phyloP scores from a whole-genome alignment of 2,113 vertebrate genomes.

The Saccopteryx leptura region DNA sequence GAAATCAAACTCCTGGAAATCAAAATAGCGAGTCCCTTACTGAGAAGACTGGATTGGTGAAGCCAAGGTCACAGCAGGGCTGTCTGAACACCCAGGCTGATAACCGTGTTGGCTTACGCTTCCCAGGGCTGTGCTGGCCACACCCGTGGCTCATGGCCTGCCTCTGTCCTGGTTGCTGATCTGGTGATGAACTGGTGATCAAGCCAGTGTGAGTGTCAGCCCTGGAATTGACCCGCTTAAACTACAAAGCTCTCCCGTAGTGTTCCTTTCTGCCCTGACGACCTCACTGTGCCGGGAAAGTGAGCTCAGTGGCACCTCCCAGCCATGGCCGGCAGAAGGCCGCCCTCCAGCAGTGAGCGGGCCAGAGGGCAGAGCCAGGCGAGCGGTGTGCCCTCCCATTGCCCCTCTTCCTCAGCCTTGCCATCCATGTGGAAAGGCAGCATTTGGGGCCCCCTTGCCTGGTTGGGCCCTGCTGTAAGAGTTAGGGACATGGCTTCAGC shows the following conservation, averaged over 20 bases:
- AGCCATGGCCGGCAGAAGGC: not conserved
- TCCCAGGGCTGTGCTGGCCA: not conserved
- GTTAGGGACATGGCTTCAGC: not conserved
- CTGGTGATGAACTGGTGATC: not conserved
- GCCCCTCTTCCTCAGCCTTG: not conserved
- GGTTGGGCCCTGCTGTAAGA: not conserved
- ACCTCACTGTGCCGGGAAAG: not conserved
- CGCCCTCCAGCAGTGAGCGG: not conserved
- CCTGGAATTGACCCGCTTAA: not conserved
- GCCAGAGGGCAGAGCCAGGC: not conserved
- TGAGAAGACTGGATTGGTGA: not conserved
- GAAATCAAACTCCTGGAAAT: constrained; percentile 2
- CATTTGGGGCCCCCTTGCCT: not conserved
- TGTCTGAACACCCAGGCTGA: not conserved
- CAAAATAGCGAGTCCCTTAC: not conserved
- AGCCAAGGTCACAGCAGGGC: rapidly evolving
- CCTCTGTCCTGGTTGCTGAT: not conserved
- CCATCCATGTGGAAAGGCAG: not conserved
- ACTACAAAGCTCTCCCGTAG: not conserved
- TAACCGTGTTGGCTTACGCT: not conserved
- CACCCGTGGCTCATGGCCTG: not conserved
- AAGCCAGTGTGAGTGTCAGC: not conserved
- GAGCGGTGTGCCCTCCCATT: not conserved
- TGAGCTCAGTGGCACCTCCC: not conserved
- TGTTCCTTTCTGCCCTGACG: not conserved